Evolutionary conservation across 2,797 vertebrate species (phyloP).

Genomic region (Todus mexicanus): DNA sequence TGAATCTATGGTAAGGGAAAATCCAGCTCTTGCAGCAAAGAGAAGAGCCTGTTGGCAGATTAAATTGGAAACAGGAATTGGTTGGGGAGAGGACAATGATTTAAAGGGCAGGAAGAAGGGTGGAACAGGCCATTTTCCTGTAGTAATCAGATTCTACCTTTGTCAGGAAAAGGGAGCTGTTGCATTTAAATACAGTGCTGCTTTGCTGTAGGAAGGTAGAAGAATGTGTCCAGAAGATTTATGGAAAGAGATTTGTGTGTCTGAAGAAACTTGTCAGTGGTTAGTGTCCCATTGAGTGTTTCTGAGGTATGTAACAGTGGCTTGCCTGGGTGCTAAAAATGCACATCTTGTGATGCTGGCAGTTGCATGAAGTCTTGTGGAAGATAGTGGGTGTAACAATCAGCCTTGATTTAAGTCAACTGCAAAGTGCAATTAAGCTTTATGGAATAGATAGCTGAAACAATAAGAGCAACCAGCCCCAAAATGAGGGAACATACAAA

Average conservation of each 20-base stretch:
- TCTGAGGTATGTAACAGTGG: background rate
- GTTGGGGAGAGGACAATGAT: background rate
- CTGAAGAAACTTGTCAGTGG: background rate
- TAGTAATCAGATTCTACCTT: background rate
- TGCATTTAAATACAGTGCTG: background rate
- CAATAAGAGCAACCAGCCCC: conserved; percentile 8
- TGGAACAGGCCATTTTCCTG: background rate
- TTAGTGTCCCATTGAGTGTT: background rate
- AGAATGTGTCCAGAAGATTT: background rate
- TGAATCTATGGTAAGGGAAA: background rate
- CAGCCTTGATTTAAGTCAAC: background rate
- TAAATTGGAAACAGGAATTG: background rate
- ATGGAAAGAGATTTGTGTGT: background rate
- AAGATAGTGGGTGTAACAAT: conserved; percentile 3
- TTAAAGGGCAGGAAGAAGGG: background rate
- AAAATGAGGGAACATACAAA: background rate
- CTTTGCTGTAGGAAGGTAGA: background rate
- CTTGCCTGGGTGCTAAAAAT: background rate
- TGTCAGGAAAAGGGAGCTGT: background rate
- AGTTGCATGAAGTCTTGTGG: background rate
- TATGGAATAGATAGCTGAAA: conserved; percentile 18
- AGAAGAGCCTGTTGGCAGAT: background rate
- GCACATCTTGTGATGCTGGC: background rate
- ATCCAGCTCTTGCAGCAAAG: background rate
- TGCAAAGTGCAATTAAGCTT: conserved; percentile 37